A percentile compares a stretch with the other conserved stretches of the same genome.
phyloP scores from a whole-genome alignment of 2,888 invertebrate species.

The Cerceris rybyensis region DNA sequence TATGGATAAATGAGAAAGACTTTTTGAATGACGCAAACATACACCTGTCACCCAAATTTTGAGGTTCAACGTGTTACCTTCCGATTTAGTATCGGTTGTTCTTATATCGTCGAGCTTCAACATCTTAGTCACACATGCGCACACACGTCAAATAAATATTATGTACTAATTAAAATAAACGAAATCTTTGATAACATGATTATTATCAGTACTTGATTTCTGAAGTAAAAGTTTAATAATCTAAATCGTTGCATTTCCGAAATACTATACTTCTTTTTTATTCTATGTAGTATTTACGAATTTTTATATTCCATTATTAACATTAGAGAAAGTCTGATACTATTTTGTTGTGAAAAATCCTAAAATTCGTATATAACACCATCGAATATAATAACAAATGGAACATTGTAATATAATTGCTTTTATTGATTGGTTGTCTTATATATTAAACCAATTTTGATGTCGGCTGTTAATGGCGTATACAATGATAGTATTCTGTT shows the following conservation, averaged over 20 bases:
- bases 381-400: slow-evolving; percentile 12
- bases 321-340: not conserved
- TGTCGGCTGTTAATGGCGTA: slow-evolving; percentile 64
- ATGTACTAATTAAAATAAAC: not conserved
- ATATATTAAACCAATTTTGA: slow-evolving; percentile 68
- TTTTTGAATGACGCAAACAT: slow-evolving; percentile 45
- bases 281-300: not conserved
- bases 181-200: not conserved
- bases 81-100: not conserved
- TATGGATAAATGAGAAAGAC: slow-evolving; percentile 27
- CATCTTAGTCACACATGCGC: not conserved
- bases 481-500: slow-evolving; percentile 36
- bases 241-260: not conserved
- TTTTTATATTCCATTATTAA: not conserved
- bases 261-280: not conserved
- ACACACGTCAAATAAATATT: not conserved
- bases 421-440: slow-evolving; percentile 68
- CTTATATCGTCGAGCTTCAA: not conserved
- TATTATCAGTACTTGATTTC: not conserved
- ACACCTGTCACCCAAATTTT: slow-evolving; percentile 39
- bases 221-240: not conserved
- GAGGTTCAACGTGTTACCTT: slow-evolving; percentile 8
- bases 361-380: not conserved
- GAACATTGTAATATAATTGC: slow-evolving; percentile 51
- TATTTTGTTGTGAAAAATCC: not conserved